phyloP scores from a whole-genome alignment of 2,113 vertebrate genomes.

The Sceloporus undulatus region DNA sequence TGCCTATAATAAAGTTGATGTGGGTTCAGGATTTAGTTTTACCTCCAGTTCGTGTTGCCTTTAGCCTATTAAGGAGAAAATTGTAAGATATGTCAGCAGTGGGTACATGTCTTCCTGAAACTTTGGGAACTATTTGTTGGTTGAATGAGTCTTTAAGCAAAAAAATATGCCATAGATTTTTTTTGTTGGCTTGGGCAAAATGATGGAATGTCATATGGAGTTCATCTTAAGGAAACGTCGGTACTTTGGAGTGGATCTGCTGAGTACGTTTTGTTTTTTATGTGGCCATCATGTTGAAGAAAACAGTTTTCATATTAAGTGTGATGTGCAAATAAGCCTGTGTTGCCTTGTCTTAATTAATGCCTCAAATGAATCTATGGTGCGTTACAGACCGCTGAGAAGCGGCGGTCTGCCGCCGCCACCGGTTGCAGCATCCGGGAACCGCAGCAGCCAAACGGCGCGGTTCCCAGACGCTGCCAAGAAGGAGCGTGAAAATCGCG shows the following conservation, averaged over 20 bases:
- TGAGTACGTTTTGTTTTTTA: neutral
- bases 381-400: too few species aligned
- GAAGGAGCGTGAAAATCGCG: too few species aligned
- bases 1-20: conserved; percentile 62
- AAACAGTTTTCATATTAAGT: neutral
- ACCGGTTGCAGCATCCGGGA: too few species aligned
- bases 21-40: conserved; percentile 34
- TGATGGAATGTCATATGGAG: neutral
- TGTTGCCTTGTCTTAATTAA: neutral
- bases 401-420: too few species aligned
- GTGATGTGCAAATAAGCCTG: neutral
- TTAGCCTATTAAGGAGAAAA: conserved; percentile 58
- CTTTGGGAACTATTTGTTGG: neutral
- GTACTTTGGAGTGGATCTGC: conserved; percentile 40
- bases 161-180: neutral
- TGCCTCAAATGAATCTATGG: too few species aligned
- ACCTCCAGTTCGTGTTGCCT: conserved; percentile 5
- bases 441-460: too few species aligned
- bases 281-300: neutral
- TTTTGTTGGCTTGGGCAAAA: neutral
- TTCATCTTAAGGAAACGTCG: conserved; percentile 9
- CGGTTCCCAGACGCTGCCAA: too few species aligned
- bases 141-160: too few species aligned
- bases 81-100: neutral
- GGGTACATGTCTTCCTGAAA: conserved; percentile 18